phyloP scores from a whole-genome alignment of 1,140 invertebrate genomes.

The Sinella curviseta region DNA sequence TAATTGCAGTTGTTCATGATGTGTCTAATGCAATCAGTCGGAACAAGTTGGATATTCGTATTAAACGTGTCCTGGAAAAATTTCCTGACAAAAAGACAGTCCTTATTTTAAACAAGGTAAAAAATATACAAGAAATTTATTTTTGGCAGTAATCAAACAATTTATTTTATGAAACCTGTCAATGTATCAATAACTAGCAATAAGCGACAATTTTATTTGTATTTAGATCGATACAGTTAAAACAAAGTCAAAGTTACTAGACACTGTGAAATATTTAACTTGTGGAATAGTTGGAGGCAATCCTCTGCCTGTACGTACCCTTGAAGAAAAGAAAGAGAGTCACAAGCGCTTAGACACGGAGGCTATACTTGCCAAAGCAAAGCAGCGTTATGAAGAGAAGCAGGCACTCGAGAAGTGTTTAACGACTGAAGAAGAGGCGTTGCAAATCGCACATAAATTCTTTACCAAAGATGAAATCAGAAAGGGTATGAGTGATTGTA shows the following conservation, averaged over 20 bases:
- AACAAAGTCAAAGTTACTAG: constrained; percentile 72
- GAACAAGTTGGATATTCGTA: constrained; percentile 66
- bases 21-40: constrained; percentile 69
- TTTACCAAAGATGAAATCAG: constrained; percentile 21
- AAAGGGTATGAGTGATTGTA: neutral
- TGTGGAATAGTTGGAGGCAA: constrained; percentile 59
- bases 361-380: constrained; percentile 51
- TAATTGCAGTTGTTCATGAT: constrained; percentile 84
- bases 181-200: constrained; percentile 32
- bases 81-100: constrained; percentile 69
- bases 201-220: too few species aligned
- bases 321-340: constrained; percentile 14
- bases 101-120: constrained; percentile 84
- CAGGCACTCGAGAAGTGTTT: neutral
- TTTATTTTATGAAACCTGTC: too few species aligned
- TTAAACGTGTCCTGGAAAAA: constrained; percentile 68
- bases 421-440: constrained; percentile 9
- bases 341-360: constrained; percentile 43
- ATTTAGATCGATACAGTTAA: constrained; percentile 74
- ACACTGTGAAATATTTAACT: constrained; percentile 68
- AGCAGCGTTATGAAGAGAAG: constrained; percentile 19
- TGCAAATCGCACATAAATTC: neutral
- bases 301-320: constrained; percentile 23
- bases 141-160: neutral
- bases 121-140: neutral